Evolutionary conservation across 2,888 invertebrate genomes (phyloP), one percentile per base, ranked within the genome.

Genomic region (Aleiodes leptofemur): DNA sequence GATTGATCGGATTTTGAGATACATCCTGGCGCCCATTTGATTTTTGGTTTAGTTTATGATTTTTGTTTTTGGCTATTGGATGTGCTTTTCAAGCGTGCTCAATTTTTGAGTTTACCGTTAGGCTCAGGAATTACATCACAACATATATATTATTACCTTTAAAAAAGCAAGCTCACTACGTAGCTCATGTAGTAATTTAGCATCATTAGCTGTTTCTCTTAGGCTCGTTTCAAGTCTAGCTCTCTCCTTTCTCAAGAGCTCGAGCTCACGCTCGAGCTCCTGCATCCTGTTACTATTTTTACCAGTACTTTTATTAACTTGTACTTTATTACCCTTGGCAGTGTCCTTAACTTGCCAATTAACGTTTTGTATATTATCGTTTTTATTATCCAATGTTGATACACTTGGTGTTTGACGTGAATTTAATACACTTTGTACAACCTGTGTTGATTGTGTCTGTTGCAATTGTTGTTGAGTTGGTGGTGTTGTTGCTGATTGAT

Each of bases 251-350:
- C 93, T 91, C 73, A 95, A 90, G 81, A 92, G 90, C 78, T 93
- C 92, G 76, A 95, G 91, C 86, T 96, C 95, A 70, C 92, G 92
- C 77, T 94, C 94, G 84, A 95, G 91, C 90, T 93, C 94, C 79
- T 92, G 91, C 84, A 91, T 90, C 76, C 92, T 92, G 76, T 87
- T 73, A 48, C 73, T 77, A 69, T 66, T 79, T 74, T 81, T 78
- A 69, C 91, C 90, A 83, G 91, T 91, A 16, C 90, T 91, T 79
- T 91, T 91, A 69, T 90, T 90, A 80, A 90, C 91, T 31, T 34
- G 43, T 31, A 68, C 51, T 31, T 68, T 51, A 23, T 23, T 31
- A 77, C 90, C 90, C 72, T 89, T 86, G 74, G 77, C 75, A 79
- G 87, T 88, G 79, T 78, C 74, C 72, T 64, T 64, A 79, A 76